Percentiles rank a stretch among this genome's conserved stretches.
These are phyloP conservation scores for Zosterops borbonicus DNA, from an alignment of 2,113 vertebrate species.

Conservation along the genomic window DNA sequence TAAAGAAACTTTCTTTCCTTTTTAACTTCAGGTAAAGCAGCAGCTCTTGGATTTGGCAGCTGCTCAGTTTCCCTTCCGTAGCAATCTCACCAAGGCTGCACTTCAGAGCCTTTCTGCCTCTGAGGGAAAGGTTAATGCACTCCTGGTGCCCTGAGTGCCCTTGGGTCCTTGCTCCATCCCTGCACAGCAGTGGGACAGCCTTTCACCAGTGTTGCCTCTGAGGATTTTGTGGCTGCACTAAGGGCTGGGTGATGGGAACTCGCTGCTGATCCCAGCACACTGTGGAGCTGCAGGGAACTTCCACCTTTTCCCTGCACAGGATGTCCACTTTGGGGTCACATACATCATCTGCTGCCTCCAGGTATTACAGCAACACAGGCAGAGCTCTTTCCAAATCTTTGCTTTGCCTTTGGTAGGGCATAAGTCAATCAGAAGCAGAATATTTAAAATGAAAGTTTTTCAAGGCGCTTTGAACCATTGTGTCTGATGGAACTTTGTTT, in stretches of 20 bases:
- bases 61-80: neutral
- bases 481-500: neutral
- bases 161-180: neutral
- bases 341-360: neutral
- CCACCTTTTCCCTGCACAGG: neutral
- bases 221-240: neutral
- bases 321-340: neutral
- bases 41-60: neutral
- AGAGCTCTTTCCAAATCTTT: neutral
- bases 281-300: neutral
- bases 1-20: neutral
- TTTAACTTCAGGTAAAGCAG: neutral
- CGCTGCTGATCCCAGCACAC: accelerated
- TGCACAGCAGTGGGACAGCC: neutral
- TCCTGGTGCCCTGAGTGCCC: neutral
- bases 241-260: neutral
- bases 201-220: accelerated
- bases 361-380: neutral
- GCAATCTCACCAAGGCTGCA: neutral
- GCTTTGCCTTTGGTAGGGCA: neutral
- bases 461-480: neutral
- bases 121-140: neutral
- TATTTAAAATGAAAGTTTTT: neutral
- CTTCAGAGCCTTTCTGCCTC: neutral
- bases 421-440: neutral